Conservation (phyloP, 2,888 invertebrate species). For the Crematogaster levior region DNA sequence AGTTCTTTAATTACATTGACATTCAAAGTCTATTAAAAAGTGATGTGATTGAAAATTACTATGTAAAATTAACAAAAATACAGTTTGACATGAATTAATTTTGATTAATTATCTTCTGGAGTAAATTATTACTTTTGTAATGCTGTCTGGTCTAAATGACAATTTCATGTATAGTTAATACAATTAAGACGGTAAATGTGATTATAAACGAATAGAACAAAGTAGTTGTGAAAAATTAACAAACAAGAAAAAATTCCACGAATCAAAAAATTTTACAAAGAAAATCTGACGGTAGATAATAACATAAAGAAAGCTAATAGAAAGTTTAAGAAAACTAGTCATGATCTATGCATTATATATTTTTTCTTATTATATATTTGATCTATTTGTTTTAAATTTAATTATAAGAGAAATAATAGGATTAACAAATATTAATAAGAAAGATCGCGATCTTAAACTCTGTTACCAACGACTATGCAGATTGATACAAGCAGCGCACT, state of each 20-base stretch:
- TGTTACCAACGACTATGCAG: neutral
- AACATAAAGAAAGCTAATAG: slow-evolving; percentile 45
- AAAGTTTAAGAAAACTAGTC: slow-evolving; percentile 39
- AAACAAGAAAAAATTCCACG: slow-evolving; percentile 1
- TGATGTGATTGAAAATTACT: slow-evolving; percentile 16
- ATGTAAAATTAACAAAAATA: slow-evolving; percentile 6
- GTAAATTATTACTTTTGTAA: slow-evolving; percentile 4
- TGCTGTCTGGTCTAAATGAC: neutral
- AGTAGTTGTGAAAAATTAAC: neutral
- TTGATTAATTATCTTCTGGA: slow-evolving; percentile 25
- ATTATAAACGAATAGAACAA: slow-evolving; percentile 3
- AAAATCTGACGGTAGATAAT: slow-evolving; percentile 6
- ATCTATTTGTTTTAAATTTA: slow-evolving; percentile 76
- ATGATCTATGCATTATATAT: too few relatives aligned
- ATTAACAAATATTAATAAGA: slow-evolving; percentile 74
- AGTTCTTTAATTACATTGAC: slow-evolving; percentile 31
- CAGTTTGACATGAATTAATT: slow-evolving; percentile 15
- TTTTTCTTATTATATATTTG: too few relatives aligned
- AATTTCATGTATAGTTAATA: neutral
- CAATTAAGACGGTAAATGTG: slow-evolving; percentile 6
- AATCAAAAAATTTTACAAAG: neutral
- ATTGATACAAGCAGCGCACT: slow-evolving; percentile 1
- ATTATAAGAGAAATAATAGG: slow-evolving; percentile 78
- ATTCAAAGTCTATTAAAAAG: slow-evolving; percentile 19
- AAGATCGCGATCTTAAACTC: slow-evolving; percentile 65